These are phyloP conservation scores for Netelia inedita DNA, from an alignment of 2,888 invertebrate species.

Conservation along the genomic window DNA sequence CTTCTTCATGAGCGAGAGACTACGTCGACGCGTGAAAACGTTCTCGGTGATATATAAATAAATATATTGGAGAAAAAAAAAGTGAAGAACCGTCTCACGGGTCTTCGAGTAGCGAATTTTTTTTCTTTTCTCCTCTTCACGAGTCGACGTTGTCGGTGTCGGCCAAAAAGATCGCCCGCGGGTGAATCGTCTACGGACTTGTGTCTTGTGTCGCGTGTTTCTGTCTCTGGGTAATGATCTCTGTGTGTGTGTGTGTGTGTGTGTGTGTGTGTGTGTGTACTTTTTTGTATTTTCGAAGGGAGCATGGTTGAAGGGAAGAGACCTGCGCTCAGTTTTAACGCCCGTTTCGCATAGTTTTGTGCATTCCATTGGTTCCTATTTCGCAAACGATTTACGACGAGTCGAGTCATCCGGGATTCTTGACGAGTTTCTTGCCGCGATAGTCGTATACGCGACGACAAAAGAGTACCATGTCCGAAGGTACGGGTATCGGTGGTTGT, in stretches of 20 bases:
- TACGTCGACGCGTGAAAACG: conserved; percentile 55
- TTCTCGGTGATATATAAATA: conserved; percentile 43
- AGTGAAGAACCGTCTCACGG: conserved; percentile 12
- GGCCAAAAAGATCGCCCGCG: conserved; percentile 58
- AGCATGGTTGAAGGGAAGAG: conserved; percentile 75
- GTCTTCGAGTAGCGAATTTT: conserved; percentile 17
- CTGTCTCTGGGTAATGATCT: neutral
- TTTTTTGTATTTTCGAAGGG: conserved; percentile 26
- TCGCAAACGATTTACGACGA: conserved; percentile 76
- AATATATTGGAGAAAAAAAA: conserved; percentile 37
- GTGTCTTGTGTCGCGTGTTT: conserved; percentile 14
- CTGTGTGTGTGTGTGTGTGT: conserved; percentile 27
- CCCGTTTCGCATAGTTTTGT: conserved; percentile 73
- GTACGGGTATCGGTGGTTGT: conserved; percentile 89
- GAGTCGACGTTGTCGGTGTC: conserved; percentile 55
- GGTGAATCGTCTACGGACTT: conserved; percentile 58
- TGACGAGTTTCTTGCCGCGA: conserved; percentile 89
- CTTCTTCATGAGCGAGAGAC: conserved; percentile 29
- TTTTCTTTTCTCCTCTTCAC: conserved; percentile 24
- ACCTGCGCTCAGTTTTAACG: conserved; percentile 80
- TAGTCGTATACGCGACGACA: conserved; percentile 98
- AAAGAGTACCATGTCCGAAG: conserved; percentile 95
- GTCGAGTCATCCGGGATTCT: conserved; percentile 85
- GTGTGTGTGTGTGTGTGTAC: conserved; percentile 32
- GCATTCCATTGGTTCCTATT: conserved; percentile 79